Evolutionary conservation across 2,113 vertebrate species (phyloP).

Genomic region (Psittacara wagleri): DNA sequence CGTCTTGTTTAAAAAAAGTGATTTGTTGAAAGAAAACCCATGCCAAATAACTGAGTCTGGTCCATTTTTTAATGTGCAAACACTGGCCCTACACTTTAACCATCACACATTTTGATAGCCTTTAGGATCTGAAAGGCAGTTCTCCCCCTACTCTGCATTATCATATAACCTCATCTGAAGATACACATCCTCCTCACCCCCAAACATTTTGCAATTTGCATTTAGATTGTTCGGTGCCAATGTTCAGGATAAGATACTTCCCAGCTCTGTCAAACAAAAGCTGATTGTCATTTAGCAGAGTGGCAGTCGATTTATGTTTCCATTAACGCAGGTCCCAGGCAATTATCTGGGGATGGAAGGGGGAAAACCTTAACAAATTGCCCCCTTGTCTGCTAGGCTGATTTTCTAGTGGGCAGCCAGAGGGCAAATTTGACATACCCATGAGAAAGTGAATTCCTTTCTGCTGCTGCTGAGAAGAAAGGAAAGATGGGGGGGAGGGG

Average conservation of each 20-base stretch:
- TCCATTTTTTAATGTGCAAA: conserved; percentile 8
- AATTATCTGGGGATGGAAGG: conserved; percentile 56
- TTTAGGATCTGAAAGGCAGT: conserved; percentile 48
- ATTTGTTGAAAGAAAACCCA: conserved; percentile 23
- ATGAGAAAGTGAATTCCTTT: background rate
- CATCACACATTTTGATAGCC: conserved; percentile 35
- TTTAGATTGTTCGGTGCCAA: conserved; percentile 72
- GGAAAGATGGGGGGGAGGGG: background rate
- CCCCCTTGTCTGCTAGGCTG: background rate
- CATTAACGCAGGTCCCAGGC: conserved; percentile 75
- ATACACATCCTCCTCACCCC: conserved; percentile 35
- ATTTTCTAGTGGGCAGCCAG: conserved; percentile 10
- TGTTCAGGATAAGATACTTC: conserved; percentile 65
- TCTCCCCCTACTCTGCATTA: conserved; percentile 10
- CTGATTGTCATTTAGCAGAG: conserved; percentile 79
- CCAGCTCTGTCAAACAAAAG: conserved; percentile 75
- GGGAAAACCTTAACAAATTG: conserved; percentile 41
- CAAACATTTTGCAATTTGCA: conserved; percentile 71
- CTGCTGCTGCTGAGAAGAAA: background rate
- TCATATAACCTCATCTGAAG: conserved; percentile 61
- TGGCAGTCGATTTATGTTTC: conserved; percentile 74
- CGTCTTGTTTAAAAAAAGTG: conserved; percentile 8
- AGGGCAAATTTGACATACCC: background rate
- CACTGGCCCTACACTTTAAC: background rate
- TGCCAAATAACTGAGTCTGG: background rate